Evolutionary conservation across 2,113 vertebrate genomes (phyloP), one percentile per base, ranked within the genome.

Genomic region (Chaetorhynchus papuensis): DNA sequence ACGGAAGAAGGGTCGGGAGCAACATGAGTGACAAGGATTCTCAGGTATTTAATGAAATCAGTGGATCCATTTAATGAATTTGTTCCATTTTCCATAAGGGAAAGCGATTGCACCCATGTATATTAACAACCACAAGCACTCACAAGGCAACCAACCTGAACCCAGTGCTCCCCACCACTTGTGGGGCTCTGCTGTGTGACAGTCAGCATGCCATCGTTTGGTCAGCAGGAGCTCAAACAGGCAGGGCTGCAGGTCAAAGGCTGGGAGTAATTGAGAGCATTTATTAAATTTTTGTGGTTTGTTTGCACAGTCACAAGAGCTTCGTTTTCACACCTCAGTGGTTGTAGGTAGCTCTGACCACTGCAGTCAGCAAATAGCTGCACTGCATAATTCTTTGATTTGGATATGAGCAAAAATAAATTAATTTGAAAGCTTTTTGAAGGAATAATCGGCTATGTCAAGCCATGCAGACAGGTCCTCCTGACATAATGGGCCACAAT

Each of bases 271-370:
- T 57, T 80, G 68, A 74, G 72, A 56, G 37, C 49, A 45, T 92
- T 89, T 87, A 26, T 39, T 64, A 84, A 44, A 41, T 78, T 84
- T 93, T 89, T 87, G 47, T 68, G 70, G 47, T 87, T 88, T 77
- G 22, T 83, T 76, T 85, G 52, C 70, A 59, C 45, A 66, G 17
- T 59, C 3, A 2, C 22, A 59, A 47, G 50, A 85, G 37, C 50
- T 88, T 93, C 6, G 6, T 83, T 96, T 91, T 82, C 71, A 91
- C 50, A 31, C n/a, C 49, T 76, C 20, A 6, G 39, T 83, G 78
- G 21, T 50, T 85, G 22, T 68, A 76, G 74, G 59, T 91, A 64
- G 20, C 33, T 90, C 56, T 79, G 45, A 69, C 74, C 50, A 33
- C 26, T 65, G 50, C 71, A 81, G 42, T 52, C 63, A 65, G 66